These are phyloP conservation scores for Drosophila sucinea DNA, from an alignment of 1,140 invertebrate species.

Conservation along the genomic window DNA sequence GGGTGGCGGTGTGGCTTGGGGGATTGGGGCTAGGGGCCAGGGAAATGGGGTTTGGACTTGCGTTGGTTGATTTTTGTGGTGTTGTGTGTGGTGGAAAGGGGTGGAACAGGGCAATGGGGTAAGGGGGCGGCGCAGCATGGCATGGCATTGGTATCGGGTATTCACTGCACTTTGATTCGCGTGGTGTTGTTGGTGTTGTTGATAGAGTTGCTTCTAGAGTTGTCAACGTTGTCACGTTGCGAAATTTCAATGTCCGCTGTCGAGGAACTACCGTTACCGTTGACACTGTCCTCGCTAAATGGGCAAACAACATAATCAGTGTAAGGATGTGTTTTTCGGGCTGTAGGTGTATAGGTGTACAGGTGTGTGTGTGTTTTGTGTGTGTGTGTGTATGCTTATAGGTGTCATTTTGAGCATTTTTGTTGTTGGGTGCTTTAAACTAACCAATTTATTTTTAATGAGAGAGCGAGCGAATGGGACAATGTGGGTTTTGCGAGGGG, in stretches of 20 bases:
- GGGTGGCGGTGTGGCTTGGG: constrained; percentile 10
- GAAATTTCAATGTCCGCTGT: constrained; percentile 73
- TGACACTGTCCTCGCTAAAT: constrained; percentile 66
- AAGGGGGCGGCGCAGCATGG: neutral
- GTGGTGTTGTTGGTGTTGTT: constrained; percentile 16
- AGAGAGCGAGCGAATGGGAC: neutral
- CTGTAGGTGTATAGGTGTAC: constrained; percentile 7
- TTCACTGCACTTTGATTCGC: constrained; percentile 59
- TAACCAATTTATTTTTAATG: constrained; percentile 37
- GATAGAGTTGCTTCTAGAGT: neutral
- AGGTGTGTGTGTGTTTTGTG: constrained; percentile 26
- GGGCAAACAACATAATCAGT: constrained; percentile 57
- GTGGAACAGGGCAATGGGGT: neutral
- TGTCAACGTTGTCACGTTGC: constrained; percentile 51
- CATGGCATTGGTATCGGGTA: constrained; percentile 25
- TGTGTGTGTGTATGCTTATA: constrained; percentile 15
- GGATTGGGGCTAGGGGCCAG: neutral
- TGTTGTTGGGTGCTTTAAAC: constrained; percentile 53
- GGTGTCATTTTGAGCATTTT: neutral
- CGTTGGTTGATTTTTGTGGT: neutral
- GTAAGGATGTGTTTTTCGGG: constrained; percentile 11
- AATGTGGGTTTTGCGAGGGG: constrained; percentile 21
- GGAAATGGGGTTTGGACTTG: too few species aligned
- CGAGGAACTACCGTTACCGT: constrained; percentile 40
- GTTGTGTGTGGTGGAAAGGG: constrained; percentile 15